Conservation (phyloP, 2,797 vertebrate genomes). For the Natrix natrix region DNA sequence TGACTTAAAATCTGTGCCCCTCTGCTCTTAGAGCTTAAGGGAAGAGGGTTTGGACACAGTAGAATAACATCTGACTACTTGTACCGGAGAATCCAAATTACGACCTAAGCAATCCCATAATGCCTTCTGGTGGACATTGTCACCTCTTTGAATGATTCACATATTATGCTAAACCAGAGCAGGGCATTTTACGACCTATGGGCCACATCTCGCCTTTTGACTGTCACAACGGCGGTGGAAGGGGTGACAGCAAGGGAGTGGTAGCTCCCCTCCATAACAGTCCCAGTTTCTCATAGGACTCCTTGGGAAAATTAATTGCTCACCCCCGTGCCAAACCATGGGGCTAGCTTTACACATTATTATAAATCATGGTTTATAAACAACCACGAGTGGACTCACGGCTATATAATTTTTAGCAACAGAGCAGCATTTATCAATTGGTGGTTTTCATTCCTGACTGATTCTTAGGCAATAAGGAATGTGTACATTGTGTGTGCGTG, state of each 20-base stretch:
- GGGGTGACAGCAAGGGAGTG: too few species aligned
- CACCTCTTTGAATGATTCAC: not conserved
- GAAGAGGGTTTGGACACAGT: not conserved
- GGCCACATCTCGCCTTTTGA: not conserved
- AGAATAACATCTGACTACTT: not conserved
- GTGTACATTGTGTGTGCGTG: not conserved
- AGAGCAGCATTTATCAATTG: not conserved
- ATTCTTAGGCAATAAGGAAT: not conserved
- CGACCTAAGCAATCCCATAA: not conserved
- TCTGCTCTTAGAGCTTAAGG: not conserved
- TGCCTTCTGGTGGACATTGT: not conserved
- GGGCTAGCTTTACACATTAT: not conserved
- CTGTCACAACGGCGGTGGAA: not conserved
- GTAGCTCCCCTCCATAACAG: too few species aligned
- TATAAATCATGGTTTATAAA: not conserved
- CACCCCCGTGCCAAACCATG: not conserved
- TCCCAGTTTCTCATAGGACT: too few species aligned
- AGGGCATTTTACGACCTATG: not conserved
- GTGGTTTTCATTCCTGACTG: not conserved
- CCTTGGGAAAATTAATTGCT: too few species aligned
- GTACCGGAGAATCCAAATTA: not conserved
- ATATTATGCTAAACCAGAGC: not conserved
- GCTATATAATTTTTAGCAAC: not conserved
- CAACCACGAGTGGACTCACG: not conserved
- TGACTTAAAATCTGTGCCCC: not conserved